Base-by-base conservation (phyloP, 2,888 invertebrate species). In the Drosophila fungiperda region DNA sequence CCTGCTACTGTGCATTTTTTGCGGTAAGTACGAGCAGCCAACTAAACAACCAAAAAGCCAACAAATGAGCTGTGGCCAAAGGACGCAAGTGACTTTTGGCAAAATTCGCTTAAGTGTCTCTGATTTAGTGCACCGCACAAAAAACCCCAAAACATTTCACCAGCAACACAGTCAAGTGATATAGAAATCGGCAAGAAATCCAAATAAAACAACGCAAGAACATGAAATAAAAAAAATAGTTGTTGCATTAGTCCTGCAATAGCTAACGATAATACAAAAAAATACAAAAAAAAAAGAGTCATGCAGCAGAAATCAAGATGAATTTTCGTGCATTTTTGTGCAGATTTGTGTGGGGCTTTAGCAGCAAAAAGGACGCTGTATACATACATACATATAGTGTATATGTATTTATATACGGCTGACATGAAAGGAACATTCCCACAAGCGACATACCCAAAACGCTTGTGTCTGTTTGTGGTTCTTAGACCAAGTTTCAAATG, bases 301-400 rank as follows among this genome's bases (percentile, higher is more conserved):
- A 58, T 63, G 33, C 73, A 76, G 67, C 82, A 80, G 82, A 87
- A 87, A 88, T 87, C 87, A 87, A 86, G 87, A 87, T 84, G 88
- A 87, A 87, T 87, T 87, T 88, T 82, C 82, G 83, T 82, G 75
- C 75, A 87, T 87, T 86, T 86, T 72, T 82, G 87, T 87, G 81
- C 79, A 87, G 85, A 85, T 85, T 85, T 85, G 69, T 77, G 38
- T 71, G 68, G 65, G 62, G 71, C 54, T 69, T 74, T 63, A 48
- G 59, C 40, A 57, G 52, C 42, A 48, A 54, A 66, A 40, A 62
- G 29, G 50, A 23, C 15, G 8, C 15, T 4, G 35, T 5, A 35
- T 45, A 33, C 38, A 67, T 35, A 59, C 35, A 69, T 48, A 63
- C 45, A 69, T 65, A 71, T 55, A 73, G 72, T 40, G 9, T 40